Base-by-base conservation (phyloP, 2,888 invertebrate species). In the Syrista parreyssii region DNA sequence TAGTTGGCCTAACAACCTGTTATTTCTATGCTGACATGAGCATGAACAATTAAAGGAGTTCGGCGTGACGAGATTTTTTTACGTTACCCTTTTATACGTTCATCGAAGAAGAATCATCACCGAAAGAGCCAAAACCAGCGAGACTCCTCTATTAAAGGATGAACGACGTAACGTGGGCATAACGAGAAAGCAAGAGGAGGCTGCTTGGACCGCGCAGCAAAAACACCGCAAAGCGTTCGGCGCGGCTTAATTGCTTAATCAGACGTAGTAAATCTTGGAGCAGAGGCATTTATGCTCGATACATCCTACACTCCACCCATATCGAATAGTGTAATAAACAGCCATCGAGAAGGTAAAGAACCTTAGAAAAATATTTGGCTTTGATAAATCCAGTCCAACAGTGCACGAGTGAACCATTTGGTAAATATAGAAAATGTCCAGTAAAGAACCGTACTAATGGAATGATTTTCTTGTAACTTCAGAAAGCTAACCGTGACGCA, bases 211-310 rank as follows among this genome's bases (percentile, higher is more conserved):
- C 78, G 36, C 75, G 71, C 1, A 75, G 81, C 82, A 86, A 86
- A 88, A 87, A 87, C 84, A 76, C 82, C 83, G 83, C 82, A 78
- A 83, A 84, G 79, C 83, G 79, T 81, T 79, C 81, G 76, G 82
- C 79, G 82, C 82, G 79, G 84, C 83, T 90, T 90, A 90, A 90
- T 90, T 90, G 89, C 90, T 89, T 89, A 90, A 90, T 90, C 89
- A 89, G 88, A 90, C 89, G 88, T 86, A 87, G 89, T 90, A 88
- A 90, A 89, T 90, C 90, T 89, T 86, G 79, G 86, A 88, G 85
- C 86, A 85, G 75, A 84, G 87, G 85, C 88, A 87, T 89, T 90
- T 90, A 87, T 83, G 86, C 40, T 79, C 76, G 78, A 79, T 78
- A 76, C 78, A 75, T 76, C 55, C 55, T 55, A 55, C 55, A 23